A percentile compares a stretch with the other conserved stretches of the same genome.
Conservation (phyloP, 2,113 vertebrate genomes). For the Mesoclemmys tuberculata region DNA sequence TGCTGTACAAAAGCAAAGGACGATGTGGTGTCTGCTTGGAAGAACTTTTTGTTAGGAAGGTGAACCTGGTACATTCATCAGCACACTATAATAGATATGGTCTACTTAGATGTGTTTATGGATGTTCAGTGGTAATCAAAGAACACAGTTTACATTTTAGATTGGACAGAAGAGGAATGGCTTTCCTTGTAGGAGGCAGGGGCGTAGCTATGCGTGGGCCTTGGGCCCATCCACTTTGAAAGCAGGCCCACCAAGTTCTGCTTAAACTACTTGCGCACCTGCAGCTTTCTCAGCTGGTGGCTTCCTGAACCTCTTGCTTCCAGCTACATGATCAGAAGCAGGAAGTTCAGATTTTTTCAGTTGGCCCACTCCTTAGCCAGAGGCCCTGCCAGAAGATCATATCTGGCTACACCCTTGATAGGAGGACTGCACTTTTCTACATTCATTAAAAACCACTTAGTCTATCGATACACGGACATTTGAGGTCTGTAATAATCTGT, state of each 20-base stretch:
- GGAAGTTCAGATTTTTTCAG: too few species aligned
- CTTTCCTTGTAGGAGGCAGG: neutral
- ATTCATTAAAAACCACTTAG: rapidly evolving
- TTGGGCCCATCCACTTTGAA: too few species aligned
- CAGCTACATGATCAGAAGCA: too few species aligned
- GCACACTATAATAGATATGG: neutral
- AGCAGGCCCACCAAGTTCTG: too few species aligned
- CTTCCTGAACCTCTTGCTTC: too few species aligned
- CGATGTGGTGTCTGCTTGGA: neutral
- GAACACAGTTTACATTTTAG: neutral
- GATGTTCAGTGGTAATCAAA: neutral
- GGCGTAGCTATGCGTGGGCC: too few species aligned
- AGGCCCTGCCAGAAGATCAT: too few species aligned
- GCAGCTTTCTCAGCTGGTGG: too few species aligned
- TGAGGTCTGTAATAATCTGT: neutral
- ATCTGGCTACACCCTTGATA: too few species aligned
- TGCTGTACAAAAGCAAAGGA: neutral
- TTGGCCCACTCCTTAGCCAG: too few species aligned
- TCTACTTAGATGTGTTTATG: neutral
- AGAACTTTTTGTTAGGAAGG: neutral
- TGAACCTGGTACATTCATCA: neutral
- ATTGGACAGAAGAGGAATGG: rapidly evolving
- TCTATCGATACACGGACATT: neutral
- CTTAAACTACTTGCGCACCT: too few species aligned
- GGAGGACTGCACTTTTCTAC: neutral